Evolutionary conservation across 2,888 invertebrate species (phyloP).

Genomic region (Nomada hirtipes): DNA sequence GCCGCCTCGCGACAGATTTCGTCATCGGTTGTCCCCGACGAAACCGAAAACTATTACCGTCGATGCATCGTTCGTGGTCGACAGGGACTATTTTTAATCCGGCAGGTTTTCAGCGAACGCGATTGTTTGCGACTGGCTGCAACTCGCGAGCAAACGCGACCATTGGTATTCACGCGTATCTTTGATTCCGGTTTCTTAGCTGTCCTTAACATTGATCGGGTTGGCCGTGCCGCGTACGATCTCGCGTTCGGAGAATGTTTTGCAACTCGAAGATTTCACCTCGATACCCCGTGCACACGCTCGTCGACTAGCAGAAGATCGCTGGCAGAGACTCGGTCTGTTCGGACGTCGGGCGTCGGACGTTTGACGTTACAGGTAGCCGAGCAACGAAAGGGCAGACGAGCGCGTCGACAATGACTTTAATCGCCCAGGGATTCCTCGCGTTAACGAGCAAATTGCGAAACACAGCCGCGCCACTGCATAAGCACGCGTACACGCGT

Average conservation of each 20-base stretch:
- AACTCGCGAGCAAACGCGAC: constrained; percentile 37
- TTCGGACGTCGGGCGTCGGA: no score
- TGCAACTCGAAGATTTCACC: constrained; percentile 68
- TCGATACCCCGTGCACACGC: constrained; percentile 50
- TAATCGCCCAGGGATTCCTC: not conserved
- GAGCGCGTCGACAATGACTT: not conserved
- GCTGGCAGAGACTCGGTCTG: no score
- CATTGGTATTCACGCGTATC: constrained; percentile 48
- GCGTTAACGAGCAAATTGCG: not conserved
- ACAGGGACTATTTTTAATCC: no score
- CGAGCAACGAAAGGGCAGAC: not conserved
- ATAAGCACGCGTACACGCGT: not conserved
- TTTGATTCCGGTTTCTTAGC: constrained; percentile 67
- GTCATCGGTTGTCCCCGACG: constrained; percentile 59
- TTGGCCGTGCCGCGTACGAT: constrained; percentile 53
- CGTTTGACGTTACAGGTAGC: no score
- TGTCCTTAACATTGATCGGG: constrained; percentile 75
- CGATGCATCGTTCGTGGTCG: constrained; percentile 26
- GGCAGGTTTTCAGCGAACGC: not conserved
- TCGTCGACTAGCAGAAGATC: constrained; percentile 10
- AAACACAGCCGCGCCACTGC: no score
- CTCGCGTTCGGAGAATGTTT: constrained; percentile 65
- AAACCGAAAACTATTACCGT: constrained; percentile 65
- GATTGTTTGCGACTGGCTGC: constrained; percentile 26
- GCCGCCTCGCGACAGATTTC: constrained; percentile 65